Conservation (phyloP, 1,140 invertebrate genomes). For the Rhopalosiphum padi region DNA sequence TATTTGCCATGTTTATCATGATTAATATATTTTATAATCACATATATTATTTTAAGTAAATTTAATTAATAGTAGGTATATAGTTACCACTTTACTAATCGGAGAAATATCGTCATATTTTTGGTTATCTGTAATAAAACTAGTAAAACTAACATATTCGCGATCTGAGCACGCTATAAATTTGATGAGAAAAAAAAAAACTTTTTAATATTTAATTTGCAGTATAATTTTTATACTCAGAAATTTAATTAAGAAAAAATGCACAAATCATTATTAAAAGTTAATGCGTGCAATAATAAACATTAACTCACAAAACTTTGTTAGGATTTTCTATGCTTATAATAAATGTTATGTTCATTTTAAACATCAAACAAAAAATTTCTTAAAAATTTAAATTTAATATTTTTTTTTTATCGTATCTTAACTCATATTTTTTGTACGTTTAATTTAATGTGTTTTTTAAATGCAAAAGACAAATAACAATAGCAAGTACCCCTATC, state of each 20-base stretch:
- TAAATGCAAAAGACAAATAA: not conserved
- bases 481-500: not conserved
- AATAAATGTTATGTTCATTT: not conserved
- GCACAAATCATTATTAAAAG: conserved; percentile 3
- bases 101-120: not conserved
- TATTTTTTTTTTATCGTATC: not conserved
- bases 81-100: too few relatives aligned
- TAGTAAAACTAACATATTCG: not conserved
- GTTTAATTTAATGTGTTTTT: too few relatives aligned
- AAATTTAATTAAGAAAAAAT: conserved; percentile 19
- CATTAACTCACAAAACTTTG: not conserved
- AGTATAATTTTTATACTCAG: not conserved
- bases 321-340: not conserved
- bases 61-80: not conserved
- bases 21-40: too few relatives aligned
- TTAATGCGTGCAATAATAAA: not conserved
- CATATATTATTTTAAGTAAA: not conserved
- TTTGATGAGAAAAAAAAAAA: not conserved
- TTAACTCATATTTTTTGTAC: too few relatives aligned
- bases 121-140: too few relatives aligned
- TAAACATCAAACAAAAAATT: not conserved
- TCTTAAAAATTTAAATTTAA: not conserved
- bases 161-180: not conserved
- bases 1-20: not conserved
- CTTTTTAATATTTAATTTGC: conserved; percentile 12